Evolutionary conservation across 2,888 invertebrate species (phyloP).

Genomic region (Tenthredo notha): DNA sequence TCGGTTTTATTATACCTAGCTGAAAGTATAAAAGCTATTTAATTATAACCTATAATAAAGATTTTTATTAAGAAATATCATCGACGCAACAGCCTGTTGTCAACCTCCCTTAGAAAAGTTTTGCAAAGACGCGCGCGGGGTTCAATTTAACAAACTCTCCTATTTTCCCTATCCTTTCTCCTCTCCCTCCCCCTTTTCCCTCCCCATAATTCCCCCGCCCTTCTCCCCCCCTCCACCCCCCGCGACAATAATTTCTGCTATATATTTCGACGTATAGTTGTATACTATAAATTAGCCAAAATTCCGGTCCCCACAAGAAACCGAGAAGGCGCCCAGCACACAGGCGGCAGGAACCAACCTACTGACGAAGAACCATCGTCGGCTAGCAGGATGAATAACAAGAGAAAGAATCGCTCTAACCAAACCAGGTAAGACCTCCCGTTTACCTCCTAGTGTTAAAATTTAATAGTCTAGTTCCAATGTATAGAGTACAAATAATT

Average conservation of each 20-base stretch:
- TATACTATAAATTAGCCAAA: constrained; percentile 81
- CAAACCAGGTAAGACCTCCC: constrained; percentile 84
- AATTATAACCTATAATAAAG: constrained; percentile 36
- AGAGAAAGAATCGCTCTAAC: constrained; percentile 91
- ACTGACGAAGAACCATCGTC: constrained; percentile 72
- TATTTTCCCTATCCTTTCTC: background rate
- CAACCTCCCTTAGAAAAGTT: constrained; percentile 38
- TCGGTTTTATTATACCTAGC: background rate
- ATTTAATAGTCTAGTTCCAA: no score
- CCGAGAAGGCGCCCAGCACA: constrained; percentile 88
- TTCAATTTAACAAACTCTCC: constrained; percentile 45
- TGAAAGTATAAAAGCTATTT: background rate
- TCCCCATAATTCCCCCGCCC: background rate
- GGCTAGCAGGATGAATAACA: constrained; percentile 87
- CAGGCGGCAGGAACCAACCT: constrained; percentile 80
- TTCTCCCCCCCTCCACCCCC: background rate
- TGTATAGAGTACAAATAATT: background rate
- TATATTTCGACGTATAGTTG: constrained; percentile 57
- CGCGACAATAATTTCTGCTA: background rate
- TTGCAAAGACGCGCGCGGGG: constrained; percentile 34
- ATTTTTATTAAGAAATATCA: constrained; percentile 16
- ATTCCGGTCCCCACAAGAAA: constrained; percentile 93
- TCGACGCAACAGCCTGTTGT: constrained; percentile 52
- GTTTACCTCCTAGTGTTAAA: constrained; percentile 53
- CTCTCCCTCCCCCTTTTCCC: background rate